Base-by-base conservation (phyloP, 2,888 invertebrate species). In the Hipparchia semele region DNA sequence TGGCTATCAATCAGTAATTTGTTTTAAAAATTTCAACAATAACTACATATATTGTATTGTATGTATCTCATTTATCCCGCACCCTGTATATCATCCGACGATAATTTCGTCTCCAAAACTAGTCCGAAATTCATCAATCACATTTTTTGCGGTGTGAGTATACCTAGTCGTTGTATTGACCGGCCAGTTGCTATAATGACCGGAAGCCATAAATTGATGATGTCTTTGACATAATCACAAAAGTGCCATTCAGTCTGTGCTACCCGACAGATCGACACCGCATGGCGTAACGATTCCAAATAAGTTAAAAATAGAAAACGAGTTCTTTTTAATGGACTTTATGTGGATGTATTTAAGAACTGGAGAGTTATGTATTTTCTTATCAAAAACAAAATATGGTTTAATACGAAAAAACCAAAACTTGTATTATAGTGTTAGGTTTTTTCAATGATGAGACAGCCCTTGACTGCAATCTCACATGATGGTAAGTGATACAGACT, bases 191-290 rank as follows among this genome's bases (percentile, higher is more conserved):
- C 5, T 68, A n/a, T 59, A 10, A 46, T 77, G 72, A 75, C 75
- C 76, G 79, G 78, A 81, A 77, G 72, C 56, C 59, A 71, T 76
- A 65, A 64, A 72, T 70, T 66, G 70, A 71, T n/a, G 59, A 68
- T 64, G 51, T 61, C 56, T 68, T 54, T 62, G 49, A 62, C 66
- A 56, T 39, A 58, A 23, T 1, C 13, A 68, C 58, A 59, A 49
- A 58, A 68, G 12, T 45, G 67, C 2, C 49, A 23, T 46, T 23
- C 8, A 33, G 51, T 68, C 59, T 68, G 59, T 68, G 68, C 33
- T 59, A 60, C 60, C 23, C n/a, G 12, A 23, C 23, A 23, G 23
- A 23, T 23, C 23, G 23, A 68, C 49, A 68, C 49, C 68, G 46
- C 68, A 59, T 68, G 68, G 68, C 49, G 68, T 68, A 68, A 51